Base-by-base conservation (phyloP, 64 coral and sea anemone genomes). In the Actinia tenebrosa region DNA sequence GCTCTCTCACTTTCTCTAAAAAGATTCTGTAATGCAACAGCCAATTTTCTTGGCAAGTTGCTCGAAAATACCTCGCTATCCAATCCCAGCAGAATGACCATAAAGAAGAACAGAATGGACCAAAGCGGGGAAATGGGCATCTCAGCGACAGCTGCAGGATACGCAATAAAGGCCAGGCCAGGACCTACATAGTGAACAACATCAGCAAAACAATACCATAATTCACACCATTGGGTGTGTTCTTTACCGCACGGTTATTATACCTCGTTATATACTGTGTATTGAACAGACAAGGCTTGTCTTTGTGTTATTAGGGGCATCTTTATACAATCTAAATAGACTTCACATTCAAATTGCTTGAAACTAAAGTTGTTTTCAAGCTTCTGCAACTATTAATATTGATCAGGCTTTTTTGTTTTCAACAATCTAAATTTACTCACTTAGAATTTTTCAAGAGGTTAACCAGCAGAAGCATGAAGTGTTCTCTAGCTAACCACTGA, bases 61-160 rank as follows among this genome's bases (percentile, higher is more conserved):
- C 83, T 59, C 60, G 56, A 85, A 79, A 85, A 64, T 93, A 93
- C 92, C 92, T 89, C 87, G 46, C 92, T 93, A 27, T 93, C 92
- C 83, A 93, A 55, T 44, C 92, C 92, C 60, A 93, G 88, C 84
- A 93, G 84, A 44, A 93, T 64, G 9, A 93, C 22, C 92, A 93
- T 93, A 56, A 93, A 89, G 84, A 93, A 93, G 78, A 93, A 93
- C 72, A 89, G 78, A 45, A 80, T 89, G 59, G 92, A 86, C 92
- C 92, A 93, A 22, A 93, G 25, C n/a, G 92, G 92, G 79, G 92
- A 79, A 82, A 93, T 72, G n/a, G 92, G 92, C 92, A 93, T 93
- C 87, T 93, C 88, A 30, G 92, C 88, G 43, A 93, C 92, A 0
- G 92, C 92, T 72, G 88, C 92, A 10, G 92, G 92, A 71, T 93